Conservation (phyloP, 2,888 invertebrate genomes). For the Melanchra persicariae region DNA sequence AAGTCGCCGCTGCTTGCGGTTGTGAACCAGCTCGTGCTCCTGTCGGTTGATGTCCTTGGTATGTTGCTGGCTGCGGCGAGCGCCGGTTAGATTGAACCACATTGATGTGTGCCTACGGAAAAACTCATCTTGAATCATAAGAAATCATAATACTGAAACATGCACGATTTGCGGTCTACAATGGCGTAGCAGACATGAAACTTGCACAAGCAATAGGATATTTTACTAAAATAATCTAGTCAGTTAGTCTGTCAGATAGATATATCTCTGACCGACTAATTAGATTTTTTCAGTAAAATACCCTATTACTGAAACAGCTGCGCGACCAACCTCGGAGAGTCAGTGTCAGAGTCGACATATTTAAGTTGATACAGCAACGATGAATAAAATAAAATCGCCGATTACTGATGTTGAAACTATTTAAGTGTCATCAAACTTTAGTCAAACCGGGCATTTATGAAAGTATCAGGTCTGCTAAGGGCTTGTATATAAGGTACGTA, state of each 20-base stretch:
- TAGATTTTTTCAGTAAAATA: too few relatives aligned
- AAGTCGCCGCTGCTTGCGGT: background rate
- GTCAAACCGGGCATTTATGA: background rate
- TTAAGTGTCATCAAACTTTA: background rate
- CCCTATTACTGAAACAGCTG: background rate
- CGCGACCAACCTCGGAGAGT: background rate
- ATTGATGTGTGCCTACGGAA: slow-evolving; percentile 78
- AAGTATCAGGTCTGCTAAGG: background rate
- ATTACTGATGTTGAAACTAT: background rate
- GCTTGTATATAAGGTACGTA: slow-evolving; percentile 47
- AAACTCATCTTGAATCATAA: background rate
- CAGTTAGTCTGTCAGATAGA: too few relatives aligned
- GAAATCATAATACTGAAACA: background rate
- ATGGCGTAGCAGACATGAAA: background rate
- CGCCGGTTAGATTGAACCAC: slow-evolving; percentile 76
- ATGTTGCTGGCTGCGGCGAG: slow-evolving; percentile 39
- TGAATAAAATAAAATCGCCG: background rate
- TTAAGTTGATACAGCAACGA: background rate
- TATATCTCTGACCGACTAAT: too few relatives aligned
- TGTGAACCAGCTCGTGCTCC: slow-evolving; percentile 10
- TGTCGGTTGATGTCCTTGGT: slow-evolving; percentile 4
- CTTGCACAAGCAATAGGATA: background rate
- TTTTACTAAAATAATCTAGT: too few relatives aligned
- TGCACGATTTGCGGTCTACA: background rate
- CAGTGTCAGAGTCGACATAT: too few relatives aligned